These are phyloP conservation scores for Calephelis virginiensis DNA, from an alignment of 1,140 invertebrate species.

Conservation along the genomic window DNA sequence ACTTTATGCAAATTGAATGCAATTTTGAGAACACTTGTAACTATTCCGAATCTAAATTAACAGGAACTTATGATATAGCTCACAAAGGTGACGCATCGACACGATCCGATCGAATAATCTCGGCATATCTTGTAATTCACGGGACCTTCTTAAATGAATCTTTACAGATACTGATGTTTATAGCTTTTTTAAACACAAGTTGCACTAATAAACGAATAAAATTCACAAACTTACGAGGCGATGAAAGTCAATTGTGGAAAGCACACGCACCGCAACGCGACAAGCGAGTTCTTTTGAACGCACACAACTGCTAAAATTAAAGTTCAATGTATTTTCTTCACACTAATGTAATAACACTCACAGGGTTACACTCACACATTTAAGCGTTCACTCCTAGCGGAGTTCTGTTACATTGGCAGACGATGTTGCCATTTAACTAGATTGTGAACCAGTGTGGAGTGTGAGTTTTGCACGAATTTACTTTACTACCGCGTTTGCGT, in stretches of 20 bases:
- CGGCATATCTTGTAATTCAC: conserved; percentile 34
- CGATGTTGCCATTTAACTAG: too few species aligned
- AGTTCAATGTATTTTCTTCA: conserved; percentile 16
- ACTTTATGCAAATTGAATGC: neutral
- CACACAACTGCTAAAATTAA: conserved; percentile 38
- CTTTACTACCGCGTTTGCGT: too few species aligned
- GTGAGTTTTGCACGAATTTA: too few species aligned
- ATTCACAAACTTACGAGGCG: conserved; percentile 74
- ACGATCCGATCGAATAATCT: conserved; percentile 71
- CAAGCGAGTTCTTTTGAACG: conserved; percentile 66
- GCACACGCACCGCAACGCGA: conserved; percentile 73
- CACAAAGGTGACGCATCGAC: conserved; percentile 77
- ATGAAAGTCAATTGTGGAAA: conserved; percentile 73
- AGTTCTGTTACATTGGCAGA: too few species aligned
- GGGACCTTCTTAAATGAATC: neutral
- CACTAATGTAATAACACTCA: conserved; percentile 9
- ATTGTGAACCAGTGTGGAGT: too few species aligned
- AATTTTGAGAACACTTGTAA: conserved; percentile 21
- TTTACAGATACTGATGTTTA: conserved; percentile 2
- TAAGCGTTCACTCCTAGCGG: neutral
- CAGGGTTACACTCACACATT: conserved; percentile 1
- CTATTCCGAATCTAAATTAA: conserved; percentile 48
- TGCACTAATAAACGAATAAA: conserved; percentile 57
- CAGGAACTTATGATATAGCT: conserved; percentile 72
- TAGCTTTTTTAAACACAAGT: conserved; percentile 40